phyloP scores from a whole-genome alignment of 92 coral and sea anemone genomes.

The Zoanthus sansibaricus region DNA sequence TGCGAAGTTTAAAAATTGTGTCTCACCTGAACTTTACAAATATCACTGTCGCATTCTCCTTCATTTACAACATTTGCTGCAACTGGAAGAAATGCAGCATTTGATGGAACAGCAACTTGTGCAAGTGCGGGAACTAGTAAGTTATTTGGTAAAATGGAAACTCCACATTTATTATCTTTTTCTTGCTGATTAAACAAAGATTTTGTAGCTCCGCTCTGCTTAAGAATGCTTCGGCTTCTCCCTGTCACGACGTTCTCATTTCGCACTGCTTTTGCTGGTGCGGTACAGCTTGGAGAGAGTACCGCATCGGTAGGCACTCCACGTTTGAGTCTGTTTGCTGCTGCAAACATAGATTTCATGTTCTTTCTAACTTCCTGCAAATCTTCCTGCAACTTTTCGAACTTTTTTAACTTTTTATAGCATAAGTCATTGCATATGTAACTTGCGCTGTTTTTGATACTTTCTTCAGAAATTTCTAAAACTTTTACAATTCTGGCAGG shows the following conservation, averaged over 20 bases:
- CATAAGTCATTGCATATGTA: conserved; percentile 40
- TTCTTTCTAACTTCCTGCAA: conserved; percentile 1
- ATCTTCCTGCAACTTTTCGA: conserved; percentile 46
- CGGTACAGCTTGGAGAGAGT: conserved; percentile 32
- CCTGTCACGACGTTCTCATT: neutral
- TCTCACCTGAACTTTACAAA: conserved; percentile 11
- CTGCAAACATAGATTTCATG: conserved; percentile 28
- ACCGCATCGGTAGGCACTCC: conserved; percentile 39
- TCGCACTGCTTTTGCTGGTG: conserved; percentile 38
- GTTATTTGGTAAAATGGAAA: conserved; percentile 37
- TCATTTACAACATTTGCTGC: conserved; percentile 18
- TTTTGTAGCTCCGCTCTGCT: conserved; percentile 11
- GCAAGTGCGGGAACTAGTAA: conserved; percentile 17
- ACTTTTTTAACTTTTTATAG: neutral
- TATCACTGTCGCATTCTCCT: neutral
- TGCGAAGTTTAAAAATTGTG: conserved; percentile 11
- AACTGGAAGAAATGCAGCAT: conserved; percentile 16
- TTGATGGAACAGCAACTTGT: conserved; percentile 14
- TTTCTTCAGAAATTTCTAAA: conserved; percentile 17
- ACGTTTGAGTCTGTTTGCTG: conserved; percentile 16
- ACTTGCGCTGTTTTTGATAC: conserved; percentile 23
- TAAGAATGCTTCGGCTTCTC: neutral
- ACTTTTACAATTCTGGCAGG: neutral
- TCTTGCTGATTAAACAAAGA: conserved; percentile 6
- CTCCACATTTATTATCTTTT: neutral